phyloP scores from a whole-genome alignment of 2,113 vertebrate genomes.

The Pseudorectes ferrugineus region DNA sequence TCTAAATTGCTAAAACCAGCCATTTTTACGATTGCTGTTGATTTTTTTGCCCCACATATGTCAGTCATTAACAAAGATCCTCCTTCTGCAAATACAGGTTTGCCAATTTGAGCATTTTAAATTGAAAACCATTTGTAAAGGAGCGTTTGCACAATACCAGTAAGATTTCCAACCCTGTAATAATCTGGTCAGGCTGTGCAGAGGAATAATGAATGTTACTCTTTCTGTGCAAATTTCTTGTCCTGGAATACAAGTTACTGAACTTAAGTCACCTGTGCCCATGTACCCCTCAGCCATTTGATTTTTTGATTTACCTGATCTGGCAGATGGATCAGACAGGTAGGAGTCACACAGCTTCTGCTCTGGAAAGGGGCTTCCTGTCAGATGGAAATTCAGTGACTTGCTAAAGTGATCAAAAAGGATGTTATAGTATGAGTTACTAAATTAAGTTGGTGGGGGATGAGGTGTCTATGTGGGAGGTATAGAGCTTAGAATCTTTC shows the following conservation, averaged over 20 bases:
- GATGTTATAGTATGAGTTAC: neutral
- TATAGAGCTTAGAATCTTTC: neutral
- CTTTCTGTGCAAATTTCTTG: neutral
- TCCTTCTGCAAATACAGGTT: neutral
- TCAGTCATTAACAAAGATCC: neutral
- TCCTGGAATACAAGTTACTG: neutral
- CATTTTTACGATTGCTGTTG: neutral
- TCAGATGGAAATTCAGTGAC: neutral
- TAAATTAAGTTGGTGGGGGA: neutral
- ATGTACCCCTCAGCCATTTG: neutral
- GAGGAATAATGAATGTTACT: neutral
- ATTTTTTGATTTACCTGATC: neutral
- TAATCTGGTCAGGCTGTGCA: neutral
- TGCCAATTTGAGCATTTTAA: neutral
- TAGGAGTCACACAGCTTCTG: neutral
- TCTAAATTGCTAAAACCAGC: neutral
- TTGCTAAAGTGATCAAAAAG: neutral
- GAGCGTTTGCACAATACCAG: neutral
- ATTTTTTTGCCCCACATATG: neutral
- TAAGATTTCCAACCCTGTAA: neutral
- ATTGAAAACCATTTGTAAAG: neutral
- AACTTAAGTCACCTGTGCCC: neutral
- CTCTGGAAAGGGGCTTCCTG: neutral
- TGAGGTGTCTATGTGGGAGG: neutral
- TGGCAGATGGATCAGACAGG: neutral